Evolutionary conservation across 1,140 invertebrate genomes (phyloP).

Genomic region (Platyscapa corneri): DNA sequence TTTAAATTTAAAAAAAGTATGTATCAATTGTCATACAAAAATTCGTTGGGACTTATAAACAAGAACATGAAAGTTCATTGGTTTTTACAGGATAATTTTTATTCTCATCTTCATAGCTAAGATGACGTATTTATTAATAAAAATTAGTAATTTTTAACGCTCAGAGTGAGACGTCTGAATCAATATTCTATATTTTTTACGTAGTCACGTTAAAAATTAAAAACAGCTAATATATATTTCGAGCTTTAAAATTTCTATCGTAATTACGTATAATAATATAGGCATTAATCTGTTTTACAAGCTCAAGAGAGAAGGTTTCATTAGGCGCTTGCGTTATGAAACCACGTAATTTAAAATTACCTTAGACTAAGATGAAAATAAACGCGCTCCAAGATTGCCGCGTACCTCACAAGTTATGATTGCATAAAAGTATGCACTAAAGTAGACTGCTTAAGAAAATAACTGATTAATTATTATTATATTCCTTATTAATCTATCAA

Average conservation of each 20-base stretch:
- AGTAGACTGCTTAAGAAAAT: constrained; percentile 2
- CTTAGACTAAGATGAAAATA: constrained; percentile 10
- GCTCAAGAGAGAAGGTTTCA: background rate
- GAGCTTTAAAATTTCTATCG: background rate
- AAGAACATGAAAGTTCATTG: too few relatives aligned
- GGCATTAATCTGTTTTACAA: constrained; percentile 23
- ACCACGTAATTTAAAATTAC: constrained; percentile 34
- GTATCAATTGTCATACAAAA: too few relatives aligned
- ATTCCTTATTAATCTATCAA: background rate
- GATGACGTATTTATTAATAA: too few relatives aligned
- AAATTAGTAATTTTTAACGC: too few relatives aligned
- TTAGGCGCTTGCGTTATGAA: constrained; percentile 6
- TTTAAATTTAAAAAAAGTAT: too few relatives aligned
- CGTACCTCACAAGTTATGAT: constrained; percentile 1
- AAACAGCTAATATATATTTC: background rate
- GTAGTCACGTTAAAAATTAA: background rate
- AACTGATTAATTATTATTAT: background rate
- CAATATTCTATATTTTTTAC: background rate
- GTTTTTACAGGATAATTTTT: too few relatives aligned
- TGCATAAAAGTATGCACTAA: background rate
- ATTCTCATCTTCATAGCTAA: too few relatives aligned
- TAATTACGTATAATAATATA: background rate
- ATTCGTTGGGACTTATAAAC: too few relatives aligned
- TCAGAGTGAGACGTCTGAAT: too few relatives aligned
- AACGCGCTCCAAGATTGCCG: constrained; percentile 12